These are phyloP conservation scores for Ia io DNA, from an alignment of 2,113 vertebrate genomes.

Conservation along the genomic window DNA sequence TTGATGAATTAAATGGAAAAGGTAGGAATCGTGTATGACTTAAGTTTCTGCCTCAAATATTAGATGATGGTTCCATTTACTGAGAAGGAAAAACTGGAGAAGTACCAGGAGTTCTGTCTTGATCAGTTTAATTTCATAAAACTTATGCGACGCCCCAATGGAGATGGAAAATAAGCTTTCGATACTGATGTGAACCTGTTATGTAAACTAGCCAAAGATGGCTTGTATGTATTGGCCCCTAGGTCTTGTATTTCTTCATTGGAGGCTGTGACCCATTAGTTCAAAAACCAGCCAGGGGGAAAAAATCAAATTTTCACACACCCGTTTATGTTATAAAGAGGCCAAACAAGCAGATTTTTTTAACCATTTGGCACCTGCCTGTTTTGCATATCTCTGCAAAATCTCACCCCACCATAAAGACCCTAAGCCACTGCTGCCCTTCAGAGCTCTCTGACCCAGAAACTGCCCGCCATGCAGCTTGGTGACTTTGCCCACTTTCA, in stretches of 20 bases:
- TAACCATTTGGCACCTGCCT: background rate
- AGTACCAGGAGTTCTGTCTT: background rate
- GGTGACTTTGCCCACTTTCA: too few species aligned
- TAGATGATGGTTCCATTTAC: background rate
- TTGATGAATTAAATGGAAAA: background rate
- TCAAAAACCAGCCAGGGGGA: background rate
- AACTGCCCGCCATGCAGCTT: too few species aligned
- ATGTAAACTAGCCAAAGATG: background rate
- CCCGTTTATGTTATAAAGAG: background rate
- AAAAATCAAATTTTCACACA: background rate
- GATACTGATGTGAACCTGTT: background rate
- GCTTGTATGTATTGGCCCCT: background rate
- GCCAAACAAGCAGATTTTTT: background rate
- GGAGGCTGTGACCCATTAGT: background rate
- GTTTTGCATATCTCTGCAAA: background rate
- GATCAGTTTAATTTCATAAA: background rate
- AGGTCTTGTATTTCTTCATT: background rate
- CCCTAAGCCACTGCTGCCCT: background rate
- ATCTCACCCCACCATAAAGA: background rate
- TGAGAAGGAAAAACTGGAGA: background rate
- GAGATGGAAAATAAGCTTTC: background rate
- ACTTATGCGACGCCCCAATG: background rate
- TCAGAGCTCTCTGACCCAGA: background rate
- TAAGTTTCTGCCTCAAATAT: background rate
- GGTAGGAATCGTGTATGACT: background rate